Percentiles rank a stretch among this genome's conserved stretches.
Conservation (phyloP, 92 coral and sea anemone genomes). For the Muricea muricata region DNA sequence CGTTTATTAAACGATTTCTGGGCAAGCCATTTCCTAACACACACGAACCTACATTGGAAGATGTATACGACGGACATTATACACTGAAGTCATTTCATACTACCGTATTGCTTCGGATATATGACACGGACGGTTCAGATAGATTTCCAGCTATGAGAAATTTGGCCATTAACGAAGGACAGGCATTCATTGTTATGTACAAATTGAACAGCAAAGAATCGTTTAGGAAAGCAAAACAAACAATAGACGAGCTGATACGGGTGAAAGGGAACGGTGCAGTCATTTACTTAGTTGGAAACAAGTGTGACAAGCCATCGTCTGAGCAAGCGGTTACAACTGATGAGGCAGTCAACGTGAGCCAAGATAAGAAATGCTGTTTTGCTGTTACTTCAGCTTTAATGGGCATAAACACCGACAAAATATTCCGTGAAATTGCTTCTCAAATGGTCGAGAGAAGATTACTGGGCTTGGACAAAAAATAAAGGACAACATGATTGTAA, state of each 20-base stretch:
- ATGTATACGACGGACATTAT: constrained; percentile 44
- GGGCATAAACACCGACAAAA: constrained; percentile 42
- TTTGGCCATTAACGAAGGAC: constrained; percentile 41
- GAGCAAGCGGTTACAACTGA: constrained; percentile 40
- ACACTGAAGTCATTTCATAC: constrained; percentile 33
- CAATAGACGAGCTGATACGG: constrained; percentile 14
- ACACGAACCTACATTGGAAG: constrained; percentile 35
- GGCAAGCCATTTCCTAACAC: constrained; percentile 35
- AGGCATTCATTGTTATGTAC: constrained; percentile 42
- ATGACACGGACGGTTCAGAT: constrained; percentile 45
- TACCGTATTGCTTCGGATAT: constrained; percentile 31
- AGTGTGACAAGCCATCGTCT: constrained; percentile 32
- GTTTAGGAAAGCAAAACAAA: constrained; percentile 18
- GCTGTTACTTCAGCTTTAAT: constrained; percentile 31
- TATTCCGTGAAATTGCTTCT: constrained; percentile 48
- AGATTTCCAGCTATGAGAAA: constrained; percentile 45
- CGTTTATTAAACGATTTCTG: constrained; percentile 38
- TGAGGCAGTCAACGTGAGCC: constrained; percentile 24
- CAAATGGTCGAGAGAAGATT: constrained; percentile 45
- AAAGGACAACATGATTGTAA: neutral
- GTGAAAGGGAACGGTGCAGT: constrained; percentile 9
- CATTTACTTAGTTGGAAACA: constrained; percentile 30
- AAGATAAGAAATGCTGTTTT: constrained; percentile 38
- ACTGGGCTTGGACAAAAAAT: neutral
- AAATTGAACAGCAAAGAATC: constrained; percentile 36